Evolutionary conservation across 1,140 invertebrate species (phyloP), one percentile per base, ranked within the genome.

Genomic region (Drosophila nannoptera): DNA sequence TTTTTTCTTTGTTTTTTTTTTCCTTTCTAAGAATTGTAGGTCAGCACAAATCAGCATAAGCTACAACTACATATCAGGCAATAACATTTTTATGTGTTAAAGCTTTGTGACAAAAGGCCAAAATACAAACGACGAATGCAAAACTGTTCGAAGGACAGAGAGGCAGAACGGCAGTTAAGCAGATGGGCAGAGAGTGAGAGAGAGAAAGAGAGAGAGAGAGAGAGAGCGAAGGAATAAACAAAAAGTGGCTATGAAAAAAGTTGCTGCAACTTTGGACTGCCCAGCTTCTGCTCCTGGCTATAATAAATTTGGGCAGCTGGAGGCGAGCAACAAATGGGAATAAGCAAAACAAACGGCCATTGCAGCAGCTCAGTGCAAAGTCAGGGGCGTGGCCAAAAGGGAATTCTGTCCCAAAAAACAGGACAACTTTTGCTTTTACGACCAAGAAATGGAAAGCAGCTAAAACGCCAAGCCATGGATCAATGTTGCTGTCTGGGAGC

Each of bases 41-140:
- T 80, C 73, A 84, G 73, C 81, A 77, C 73, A 84, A 86, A 84
- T 86, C 81, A 84, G 80, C 81, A 84, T 84, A 84, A 86, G 77
- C 73, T 69, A 74, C 67, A 78, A 83, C 78, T 82, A 71, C 73
- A 82, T 75, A 81, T 81, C 78, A 75, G 78, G 75, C 80, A 84
- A 84, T 84, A 83, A 80, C 81, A 86, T 86, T 84, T 84, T 84
- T 86, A 84, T 80, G 81, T 86, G 81, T 80, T 84, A 84, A 76
- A 84, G 81, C 80, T 84, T 70, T 84, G 78, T 80, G 81, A 86
- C 80, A 86, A 84, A 84, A 86, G 81, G 73, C 73, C 80, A 76
- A 65, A 61, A 55, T 69, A 71, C 52, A 71, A 71, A 58, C 60
- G 61, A 58, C 45, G 11, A 70, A 67, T 64, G 42, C 59, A 68